Conservation (phyloP, 2,113 vertebrate species). For the Sorex fumeus region DNA sequence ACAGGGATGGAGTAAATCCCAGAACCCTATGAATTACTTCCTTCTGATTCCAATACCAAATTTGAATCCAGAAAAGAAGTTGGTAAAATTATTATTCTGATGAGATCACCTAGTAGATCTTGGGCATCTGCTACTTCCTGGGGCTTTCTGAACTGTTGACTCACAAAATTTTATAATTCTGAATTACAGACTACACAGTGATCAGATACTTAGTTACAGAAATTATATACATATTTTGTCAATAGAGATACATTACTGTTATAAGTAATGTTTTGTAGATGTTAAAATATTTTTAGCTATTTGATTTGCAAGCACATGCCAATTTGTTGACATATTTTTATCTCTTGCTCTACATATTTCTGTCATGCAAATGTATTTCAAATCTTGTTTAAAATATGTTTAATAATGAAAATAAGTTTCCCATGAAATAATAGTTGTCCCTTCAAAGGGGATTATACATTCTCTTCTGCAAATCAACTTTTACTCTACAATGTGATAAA, state of each 20-base stretch:
- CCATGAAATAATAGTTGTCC: constrained; percentile 81
- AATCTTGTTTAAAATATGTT: constrained; percentile 82
- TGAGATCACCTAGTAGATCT: neutral
- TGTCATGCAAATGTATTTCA: constrained; percentile 82
- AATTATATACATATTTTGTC: constrained; percentile 80
- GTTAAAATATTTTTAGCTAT: constrained; percentile 81
- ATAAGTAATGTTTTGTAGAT: constrained; percentile 78
- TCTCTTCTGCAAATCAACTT: constrained; percentile 78
- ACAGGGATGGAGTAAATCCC: constrained; percentile 50
- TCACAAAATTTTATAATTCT: constrained; percentile 66
- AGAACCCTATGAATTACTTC: neutral
- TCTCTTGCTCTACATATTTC: constrained; percentile 78
- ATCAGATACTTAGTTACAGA: constrained; percentile 79
- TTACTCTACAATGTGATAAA: constrained; percentile 54
- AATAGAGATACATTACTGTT: constrained; percentile 73
- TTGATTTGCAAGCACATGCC: constrained; percentile 79
- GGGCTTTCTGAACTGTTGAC: constrained; percentile 39
- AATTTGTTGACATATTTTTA: constrained; percentile 83
- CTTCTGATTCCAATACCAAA: neutral
- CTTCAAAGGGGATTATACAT: constrained; percentile 74
- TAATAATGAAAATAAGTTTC: constrained; percentile 84
- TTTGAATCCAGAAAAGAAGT: constrained; percentile 10
- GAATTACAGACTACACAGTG: constrained; percentile 55
- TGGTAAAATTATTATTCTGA: neutral
- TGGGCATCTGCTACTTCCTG: constrained; percentile 54